A percentile compares a stretch with the other conserved stretches of the same genome.
phyloP scores from a whole-genome alignment of 2,888 invertebrate species.

The Perdita meconis region DNA sequence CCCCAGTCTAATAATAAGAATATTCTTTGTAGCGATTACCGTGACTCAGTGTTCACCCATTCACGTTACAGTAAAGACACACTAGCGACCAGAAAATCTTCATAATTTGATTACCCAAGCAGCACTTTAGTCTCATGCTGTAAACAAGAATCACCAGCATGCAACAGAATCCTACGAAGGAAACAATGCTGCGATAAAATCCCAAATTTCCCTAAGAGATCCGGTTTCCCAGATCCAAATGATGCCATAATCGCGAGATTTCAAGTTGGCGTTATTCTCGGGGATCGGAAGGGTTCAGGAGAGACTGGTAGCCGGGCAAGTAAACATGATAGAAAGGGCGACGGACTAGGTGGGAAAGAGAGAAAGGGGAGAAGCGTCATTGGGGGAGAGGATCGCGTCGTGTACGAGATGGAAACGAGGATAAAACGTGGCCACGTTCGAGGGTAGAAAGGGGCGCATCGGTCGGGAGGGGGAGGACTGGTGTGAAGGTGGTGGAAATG shows the following conservation, averaged over 20 bases:
- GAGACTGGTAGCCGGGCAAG: slow-evolving; percentile 7
- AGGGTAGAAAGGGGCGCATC: slow-evolving; percentile 5
- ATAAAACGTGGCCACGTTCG: slow-evolving; percentile 59
- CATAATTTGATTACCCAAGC: too few species aligned
- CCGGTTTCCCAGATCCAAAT: background rate
- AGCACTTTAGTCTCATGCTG: too few species aligned
- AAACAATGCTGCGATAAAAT: too few species aligned
- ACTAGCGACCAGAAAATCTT: too few species aligned
- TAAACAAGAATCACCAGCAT: too few species aligned
- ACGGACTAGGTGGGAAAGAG: background rate
- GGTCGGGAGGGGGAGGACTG: slow-evolving; percentile 2
- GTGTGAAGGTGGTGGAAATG: slow-evolving; percentile 43
- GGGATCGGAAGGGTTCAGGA: background rate
- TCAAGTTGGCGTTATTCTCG: background rate
- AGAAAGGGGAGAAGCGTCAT: slow-evolving; percentile 13
- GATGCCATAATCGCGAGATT: background rate
- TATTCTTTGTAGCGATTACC: too few species aligned
- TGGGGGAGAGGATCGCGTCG: slow-evolving; percentile 33
- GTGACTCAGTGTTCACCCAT: too few species aligned
- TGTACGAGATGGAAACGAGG: slow-evolving; percentile 61
- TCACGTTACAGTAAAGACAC: too few species aligned
- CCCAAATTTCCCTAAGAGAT: too few species aligned
- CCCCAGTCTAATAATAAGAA: too few species aligned
- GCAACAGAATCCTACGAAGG: too few species aligned
- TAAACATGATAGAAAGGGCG: background rate